These are phyloP conservation scores for Dysidea cf. avara DNA, from an alignment of 37 sponge, comb jelly and placozoan species.

Conservation along the genomic window DNA sequence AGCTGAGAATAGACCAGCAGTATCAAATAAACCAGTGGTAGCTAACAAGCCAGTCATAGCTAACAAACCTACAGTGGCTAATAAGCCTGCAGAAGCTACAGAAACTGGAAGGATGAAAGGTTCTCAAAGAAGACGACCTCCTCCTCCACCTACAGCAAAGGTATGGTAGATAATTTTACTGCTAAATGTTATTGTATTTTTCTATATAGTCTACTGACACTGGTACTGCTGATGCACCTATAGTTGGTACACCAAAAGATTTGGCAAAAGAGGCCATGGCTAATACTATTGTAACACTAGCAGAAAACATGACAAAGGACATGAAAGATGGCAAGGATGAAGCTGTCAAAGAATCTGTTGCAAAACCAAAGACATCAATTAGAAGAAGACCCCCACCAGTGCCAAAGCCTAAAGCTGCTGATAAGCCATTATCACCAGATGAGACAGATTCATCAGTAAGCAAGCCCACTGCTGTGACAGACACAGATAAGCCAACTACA, in stretches of 20 bases:
- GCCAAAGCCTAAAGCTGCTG: background rate
- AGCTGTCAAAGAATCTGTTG: background rate
- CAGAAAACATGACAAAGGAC: background rate
- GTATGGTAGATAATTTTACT: too few species aligned
- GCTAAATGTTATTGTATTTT: too few species aligned
- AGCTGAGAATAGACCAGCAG: too few species aligned
- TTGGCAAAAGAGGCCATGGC: background rate
- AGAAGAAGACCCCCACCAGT: background rate
- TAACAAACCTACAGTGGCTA: too few species aligned
- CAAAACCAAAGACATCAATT: background rate
- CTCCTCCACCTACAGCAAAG: too few species aligned
- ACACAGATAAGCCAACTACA: background rate
- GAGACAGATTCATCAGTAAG: background rate
- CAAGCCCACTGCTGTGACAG: background rate
- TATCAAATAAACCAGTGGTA: too few species aligned
- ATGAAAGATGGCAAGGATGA: background rate
- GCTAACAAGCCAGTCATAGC: too few species aligned
- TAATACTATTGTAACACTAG: background rate
- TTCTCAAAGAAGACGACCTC: too few species aligned
- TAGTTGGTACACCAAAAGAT: background rate
- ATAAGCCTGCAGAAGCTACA: too few species aligned
- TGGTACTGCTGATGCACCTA: background rate
- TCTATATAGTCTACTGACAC: too few species aligned
- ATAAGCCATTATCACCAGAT: background rate
- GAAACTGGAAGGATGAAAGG: too few species aligned